Evolutionary conservation across 2,888 invertebrate genomes (phyloP).

Genomic region (Hyppa rectilinea): DNA sequence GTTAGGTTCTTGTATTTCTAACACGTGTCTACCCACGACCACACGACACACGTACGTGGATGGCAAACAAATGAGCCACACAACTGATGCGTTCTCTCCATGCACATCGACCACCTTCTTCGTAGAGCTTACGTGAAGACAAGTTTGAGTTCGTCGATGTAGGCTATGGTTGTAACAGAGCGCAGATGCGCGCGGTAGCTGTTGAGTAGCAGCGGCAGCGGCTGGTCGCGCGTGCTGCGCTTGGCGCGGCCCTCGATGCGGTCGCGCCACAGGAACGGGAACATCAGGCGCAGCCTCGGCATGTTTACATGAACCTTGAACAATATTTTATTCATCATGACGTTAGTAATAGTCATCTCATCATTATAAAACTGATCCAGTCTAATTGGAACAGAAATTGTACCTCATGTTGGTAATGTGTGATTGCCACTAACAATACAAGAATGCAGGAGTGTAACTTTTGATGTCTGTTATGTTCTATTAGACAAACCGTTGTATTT

Average conservation of each 20-base stretch:
- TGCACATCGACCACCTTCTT: not conserved
- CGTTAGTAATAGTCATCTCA: not conserved
- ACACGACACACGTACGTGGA: too few relatives aligned
- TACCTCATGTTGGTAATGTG: too few relatives aligned
- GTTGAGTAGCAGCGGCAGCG: conserved; percentile 92
- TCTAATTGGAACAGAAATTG: not conserved
- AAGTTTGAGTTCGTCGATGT: conserved; percentile 92
- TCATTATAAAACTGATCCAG: not conserved
- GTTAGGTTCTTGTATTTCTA: not conserved
- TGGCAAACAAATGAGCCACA: conserved; percentile 10
- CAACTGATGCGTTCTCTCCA: not conserved
- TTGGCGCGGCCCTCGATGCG: conserved; percentile 93
- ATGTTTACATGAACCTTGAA: conserved; percentile 89
- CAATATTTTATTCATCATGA: not conserved
- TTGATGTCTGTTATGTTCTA: not conserved
- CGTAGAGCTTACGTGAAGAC: conserved; percentile 91
- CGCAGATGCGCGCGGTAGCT: conserved; percentile 94
- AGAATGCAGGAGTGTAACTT: not conserved
- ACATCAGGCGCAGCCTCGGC: conserved; percentile 92
- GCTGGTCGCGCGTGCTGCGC: conserved; percentile 91
- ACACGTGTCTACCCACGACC: not conserved
- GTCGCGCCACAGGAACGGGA: conserved; percentile 94
- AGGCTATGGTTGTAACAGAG: conserved; percentile 92
- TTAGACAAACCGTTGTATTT: conserved; percentile 78
- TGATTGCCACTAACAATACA: too few relatives aligned